phyloP scores from a whole-genome alignment of 2,888 invertebrate genomes.

The Idaea straminata region DNA sequence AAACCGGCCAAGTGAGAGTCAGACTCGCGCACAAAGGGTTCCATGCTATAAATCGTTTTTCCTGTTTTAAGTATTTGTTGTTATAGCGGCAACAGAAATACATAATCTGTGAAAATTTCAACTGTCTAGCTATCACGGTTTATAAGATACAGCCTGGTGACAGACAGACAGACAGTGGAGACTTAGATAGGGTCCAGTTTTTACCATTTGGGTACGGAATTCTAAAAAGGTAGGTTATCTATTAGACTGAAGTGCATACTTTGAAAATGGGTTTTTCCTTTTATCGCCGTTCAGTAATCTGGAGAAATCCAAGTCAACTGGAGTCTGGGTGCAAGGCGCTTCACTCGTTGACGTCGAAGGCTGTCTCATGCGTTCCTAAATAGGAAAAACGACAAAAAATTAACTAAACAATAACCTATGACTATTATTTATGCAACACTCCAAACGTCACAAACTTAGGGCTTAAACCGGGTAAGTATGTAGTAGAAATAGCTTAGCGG shows the following conservation, averaged over 20 bases:
- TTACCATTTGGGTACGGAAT: too few relatives aligned
- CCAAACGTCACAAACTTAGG: conserved; percentile 6
- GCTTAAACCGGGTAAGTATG: neutral
- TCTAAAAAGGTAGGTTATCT: neutral
- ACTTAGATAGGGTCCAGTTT: too few relatives aligned
- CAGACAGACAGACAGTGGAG: too few relatives aligned
- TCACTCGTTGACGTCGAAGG: conserved; percentile 49
- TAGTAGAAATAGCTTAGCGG: neutral
- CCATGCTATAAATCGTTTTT: too few relatives aligned
- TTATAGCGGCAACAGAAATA: too few relatives aligned
- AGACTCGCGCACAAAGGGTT: too few relatives aligned
- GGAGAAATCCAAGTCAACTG: conserved; percentile 68
- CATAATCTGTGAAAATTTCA: too few relatives aligned
- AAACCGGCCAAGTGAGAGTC: too few relatives aligned
- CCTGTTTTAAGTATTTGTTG: too few relatives aligned
- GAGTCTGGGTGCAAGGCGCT: conserved; percentile 41
- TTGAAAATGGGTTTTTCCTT: conserved; percentile 89
- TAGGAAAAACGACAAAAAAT: conserved; percentile 12
- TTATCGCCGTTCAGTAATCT: conserved; percentile 79
- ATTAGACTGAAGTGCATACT: conserved; percentile 55
- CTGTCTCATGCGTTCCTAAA: conserved; percentile 71
- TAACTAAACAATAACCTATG: neutral
- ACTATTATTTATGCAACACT: neutral
- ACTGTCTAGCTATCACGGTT: too few relatives aligned
- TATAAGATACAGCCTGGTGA: too few relatives aligned